Conservation (phyloP, 2,797 vertebrate species). For the Babyrousa celebensis region DNA sequence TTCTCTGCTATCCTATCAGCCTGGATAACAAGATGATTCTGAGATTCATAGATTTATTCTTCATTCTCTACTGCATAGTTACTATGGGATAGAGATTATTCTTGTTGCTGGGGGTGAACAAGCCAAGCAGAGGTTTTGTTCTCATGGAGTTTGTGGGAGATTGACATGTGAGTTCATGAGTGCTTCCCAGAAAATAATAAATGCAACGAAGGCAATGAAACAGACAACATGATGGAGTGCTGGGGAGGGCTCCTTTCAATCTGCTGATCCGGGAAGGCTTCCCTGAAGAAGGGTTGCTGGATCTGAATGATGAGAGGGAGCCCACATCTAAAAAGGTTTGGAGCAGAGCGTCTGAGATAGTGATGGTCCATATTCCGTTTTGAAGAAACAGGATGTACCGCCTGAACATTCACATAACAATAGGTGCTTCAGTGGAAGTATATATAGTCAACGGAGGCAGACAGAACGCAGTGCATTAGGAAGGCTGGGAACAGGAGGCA, state of each 20-base stretch:
- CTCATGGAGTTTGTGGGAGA: background rate
- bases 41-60: background rate
- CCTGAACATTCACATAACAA: accelerated
- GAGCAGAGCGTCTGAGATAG: background rate
- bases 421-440: background rate
- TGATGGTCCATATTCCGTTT: background rate
- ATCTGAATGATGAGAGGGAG: background rate
- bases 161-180: background rate
- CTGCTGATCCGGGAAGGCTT: background rate
- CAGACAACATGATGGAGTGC: accelerated
- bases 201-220: background rate
- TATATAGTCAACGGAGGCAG: accelerated
- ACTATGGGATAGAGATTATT: background rate
- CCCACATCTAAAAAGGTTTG: background rate
- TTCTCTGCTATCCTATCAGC: background rate
- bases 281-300: background rate
- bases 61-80: background rate
- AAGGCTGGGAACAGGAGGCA: background rate
- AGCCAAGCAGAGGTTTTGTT: background rate
- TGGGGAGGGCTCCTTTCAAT: accelerated
- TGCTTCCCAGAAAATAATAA: background rate
- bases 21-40: background rate
- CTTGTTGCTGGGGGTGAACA: background rate
- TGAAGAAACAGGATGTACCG: accelerated
- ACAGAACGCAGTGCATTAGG: background rate